A percentile compares a stretch with the other conserved stretches of the same genome.
Evolutionary conservation across 2,888 invertebrate species (phyloP).

Genomic region (Zygogramma bicolorata): DNA sequence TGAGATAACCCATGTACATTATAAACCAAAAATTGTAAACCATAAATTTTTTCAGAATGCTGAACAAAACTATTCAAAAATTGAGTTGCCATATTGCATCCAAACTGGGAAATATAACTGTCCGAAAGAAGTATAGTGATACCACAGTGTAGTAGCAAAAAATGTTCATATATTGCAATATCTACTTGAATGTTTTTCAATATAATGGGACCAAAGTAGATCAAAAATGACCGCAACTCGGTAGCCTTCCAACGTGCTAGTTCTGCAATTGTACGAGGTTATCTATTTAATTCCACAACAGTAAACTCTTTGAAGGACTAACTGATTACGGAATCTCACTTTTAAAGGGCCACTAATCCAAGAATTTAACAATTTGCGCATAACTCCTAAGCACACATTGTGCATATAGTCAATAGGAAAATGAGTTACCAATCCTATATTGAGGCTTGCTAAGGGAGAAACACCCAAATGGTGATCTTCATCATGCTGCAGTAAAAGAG

Average conservation of each 20-base stretch:
- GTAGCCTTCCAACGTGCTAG: conserved; percentile 27
- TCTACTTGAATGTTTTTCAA: not conserved
- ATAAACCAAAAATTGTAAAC: conserved; percentile 35
- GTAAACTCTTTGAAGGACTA: conserved; percentile 22
- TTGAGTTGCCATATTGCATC: not conserved
- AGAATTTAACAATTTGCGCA: conserved; percentile 11
- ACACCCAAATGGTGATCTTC: not conserved
- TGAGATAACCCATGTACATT: conserved; percentile 42
- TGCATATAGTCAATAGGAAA: conserved; percentile 48
- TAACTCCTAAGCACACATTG: conserved; percentile 39
- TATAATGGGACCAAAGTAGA: not conserved
- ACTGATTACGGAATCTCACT: no score
- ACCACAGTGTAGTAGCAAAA: not conserved
- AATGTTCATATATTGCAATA: conserved; percentile 7
- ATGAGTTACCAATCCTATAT: not conserved
- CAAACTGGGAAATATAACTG: not conserved
- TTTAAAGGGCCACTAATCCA: no score
- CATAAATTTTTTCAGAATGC: conserved; percentile 30
- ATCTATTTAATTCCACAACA: conserved; percentile 32
- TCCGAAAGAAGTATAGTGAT: conserved; percentile 7
- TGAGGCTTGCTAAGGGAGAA: not conserved
- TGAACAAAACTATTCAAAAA: not conserved
- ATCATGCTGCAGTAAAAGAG: not conserved
- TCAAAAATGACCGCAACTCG: conserved; percentile 7
- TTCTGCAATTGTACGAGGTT: conserved; percentile 30